phyloP scores from a whole-genome alignment of 1,140 invertebrate genomes.

The Agrypnia vestita region DNA sequence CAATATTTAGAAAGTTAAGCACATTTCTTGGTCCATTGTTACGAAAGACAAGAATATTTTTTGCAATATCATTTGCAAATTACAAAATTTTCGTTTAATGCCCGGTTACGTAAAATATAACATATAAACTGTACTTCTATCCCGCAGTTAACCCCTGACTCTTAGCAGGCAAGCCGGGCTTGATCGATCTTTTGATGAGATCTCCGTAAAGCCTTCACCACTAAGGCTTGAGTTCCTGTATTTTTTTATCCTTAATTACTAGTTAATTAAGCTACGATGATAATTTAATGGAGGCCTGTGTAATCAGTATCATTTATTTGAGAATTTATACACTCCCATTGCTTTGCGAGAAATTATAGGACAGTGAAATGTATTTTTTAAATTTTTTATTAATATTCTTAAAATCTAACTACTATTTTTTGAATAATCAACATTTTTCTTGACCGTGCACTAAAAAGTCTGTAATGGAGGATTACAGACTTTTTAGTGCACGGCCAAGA shows the following conservation, averaged over 20 bases:
- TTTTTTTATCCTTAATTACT: slow-evolving; percentile 16
- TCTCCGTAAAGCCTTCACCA: slow-evolving; percentile 1
- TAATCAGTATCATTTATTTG: no score
- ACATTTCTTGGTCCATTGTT: slow-evolving; percentile 16
- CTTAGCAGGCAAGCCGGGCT: background rate
- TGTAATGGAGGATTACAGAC: no score
- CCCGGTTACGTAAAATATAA: slow-evolving; percentile 18
- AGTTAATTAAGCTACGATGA: slow-evolving; percentile 4
- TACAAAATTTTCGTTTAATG: slow-evolving; percentile 27
- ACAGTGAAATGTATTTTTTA: no score
- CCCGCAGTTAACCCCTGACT: slow-evolving; percentile 25
- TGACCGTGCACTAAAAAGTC: no score
- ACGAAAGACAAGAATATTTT: background rate
- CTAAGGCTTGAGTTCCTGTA: background rate
- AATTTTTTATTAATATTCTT: no score
- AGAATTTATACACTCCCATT: no score
- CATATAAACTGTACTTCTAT: background rate
- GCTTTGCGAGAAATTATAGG: no score
- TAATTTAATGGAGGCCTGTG: background rate
- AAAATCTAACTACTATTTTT: no score
- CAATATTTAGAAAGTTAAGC: slow-evolving; percentile 22
- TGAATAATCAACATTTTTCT: no score
- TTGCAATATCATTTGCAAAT: slow-evolving; percentile 36
- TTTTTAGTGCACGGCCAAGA: no score
- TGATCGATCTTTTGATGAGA: background rate